Percentiles rank a stretch among this genome's conserved stretches.
Conservation (phyloP, 23 tunicate species). For the Halocynthia aurantium region DNA sequence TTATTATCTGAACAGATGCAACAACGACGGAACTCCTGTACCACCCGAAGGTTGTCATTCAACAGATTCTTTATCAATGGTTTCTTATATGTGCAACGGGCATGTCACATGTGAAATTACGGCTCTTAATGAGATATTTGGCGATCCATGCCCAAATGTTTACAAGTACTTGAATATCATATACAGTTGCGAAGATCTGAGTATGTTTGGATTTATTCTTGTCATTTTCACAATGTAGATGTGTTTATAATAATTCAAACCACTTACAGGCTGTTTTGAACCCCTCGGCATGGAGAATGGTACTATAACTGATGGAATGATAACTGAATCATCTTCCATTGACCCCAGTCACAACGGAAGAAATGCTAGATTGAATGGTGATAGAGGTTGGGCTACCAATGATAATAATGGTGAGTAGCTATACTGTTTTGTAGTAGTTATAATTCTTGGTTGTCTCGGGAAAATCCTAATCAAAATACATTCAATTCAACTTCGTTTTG, state of each 20-base stretch:
- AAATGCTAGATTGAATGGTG: slow-evolving; percentile 65
- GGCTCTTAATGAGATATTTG: slow-evolving; percentile 68
- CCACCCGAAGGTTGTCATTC: slow-evolving; percentile 73
- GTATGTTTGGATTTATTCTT: slow-evolving; percentile 22
- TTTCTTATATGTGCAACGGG: slow-evolving; percentile 66
- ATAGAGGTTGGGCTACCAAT: slow-evolving; percentile 55
- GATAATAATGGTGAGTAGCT: slow-evolving; percentile 53
- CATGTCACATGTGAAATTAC: slow-evolving; percentile 30
- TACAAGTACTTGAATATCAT: slow-evolving; percentile 90
- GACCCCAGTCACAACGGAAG: slow-evolving; percentile 62
- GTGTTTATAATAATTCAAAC: neutral
- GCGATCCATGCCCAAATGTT: slow-evolving; percentile 66
- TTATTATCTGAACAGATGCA: no score
- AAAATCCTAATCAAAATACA: no score
- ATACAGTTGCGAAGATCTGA: slow-evolving; percentile 64
- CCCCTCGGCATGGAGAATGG: slow-evolving; percentile 85
- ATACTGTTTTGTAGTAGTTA: no score
- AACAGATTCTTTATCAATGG: slow-evolving; percentile 42
- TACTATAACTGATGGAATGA: slow-evolving; percentile 48
- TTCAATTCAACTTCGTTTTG: no score
- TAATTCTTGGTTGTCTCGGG: no score
- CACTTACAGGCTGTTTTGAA: slow-evolving; percentile 50
- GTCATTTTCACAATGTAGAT: neutral
- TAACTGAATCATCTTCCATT: slow-evolving; percentile 43
- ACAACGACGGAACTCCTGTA: slow-evolving; percentile 31